These are phyloP conservation scores for Tenthredo mesomela DNA, from an alignment of 2,888 invertebrate species.

Conservation along the genomic window DNA sequence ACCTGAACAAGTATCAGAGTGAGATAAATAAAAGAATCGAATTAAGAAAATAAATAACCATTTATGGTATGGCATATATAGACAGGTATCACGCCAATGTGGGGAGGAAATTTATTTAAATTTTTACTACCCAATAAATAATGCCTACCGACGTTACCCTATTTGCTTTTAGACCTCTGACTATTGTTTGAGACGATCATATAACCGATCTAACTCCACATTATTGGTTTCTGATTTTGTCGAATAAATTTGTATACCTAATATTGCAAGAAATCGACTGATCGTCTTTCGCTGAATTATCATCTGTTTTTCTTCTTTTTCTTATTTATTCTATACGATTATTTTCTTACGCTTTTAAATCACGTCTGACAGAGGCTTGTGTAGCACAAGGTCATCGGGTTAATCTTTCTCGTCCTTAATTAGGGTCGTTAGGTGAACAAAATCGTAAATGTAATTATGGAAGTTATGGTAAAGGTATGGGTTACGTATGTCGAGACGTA, in stretches of 20 bases:
- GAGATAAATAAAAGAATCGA: constrained; percentile 56
- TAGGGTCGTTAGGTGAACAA: constrained; percentile 38
- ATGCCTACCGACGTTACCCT: constrained; percentile 57
- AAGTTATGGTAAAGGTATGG: constrained; percentile 25
- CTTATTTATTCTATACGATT: neutral
- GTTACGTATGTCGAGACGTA: constrained; percentile 7
- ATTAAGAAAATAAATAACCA: constrained; percentile 70
- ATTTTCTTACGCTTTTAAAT: neutral
- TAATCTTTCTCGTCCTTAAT: constrained; percentile 34
- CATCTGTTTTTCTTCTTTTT: neutral
- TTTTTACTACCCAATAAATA: constrained; percentile 71
- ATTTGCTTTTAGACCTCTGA: constrained; percentile 37
- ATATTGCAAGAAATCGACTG: neutral
- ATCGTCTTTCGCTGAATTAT: neutral
- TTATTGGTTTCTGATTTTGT: constrained; percentile 7
- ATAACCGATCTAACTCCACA: neutral
- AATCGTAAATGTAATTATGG: constrained; percentile 48
- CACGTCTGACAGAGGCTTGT: neutral
- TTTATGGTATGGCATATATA: constrained; percentile 55
- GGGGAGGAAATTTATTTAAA: constrained; percentile 67
- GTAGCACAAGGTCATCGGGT: neutral
- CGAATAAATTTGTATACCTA: neutral
- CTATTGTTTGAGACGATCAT: constrained; percentile 37
- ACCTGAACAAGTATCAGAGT: constrained; percentile 61
- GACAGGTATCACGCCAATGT: constrained; percentile 52